Evolutionary conservation across 1,140 invertebrate species (phyloP).

Genomic region (Drosophila punjabiensis): DNA sequence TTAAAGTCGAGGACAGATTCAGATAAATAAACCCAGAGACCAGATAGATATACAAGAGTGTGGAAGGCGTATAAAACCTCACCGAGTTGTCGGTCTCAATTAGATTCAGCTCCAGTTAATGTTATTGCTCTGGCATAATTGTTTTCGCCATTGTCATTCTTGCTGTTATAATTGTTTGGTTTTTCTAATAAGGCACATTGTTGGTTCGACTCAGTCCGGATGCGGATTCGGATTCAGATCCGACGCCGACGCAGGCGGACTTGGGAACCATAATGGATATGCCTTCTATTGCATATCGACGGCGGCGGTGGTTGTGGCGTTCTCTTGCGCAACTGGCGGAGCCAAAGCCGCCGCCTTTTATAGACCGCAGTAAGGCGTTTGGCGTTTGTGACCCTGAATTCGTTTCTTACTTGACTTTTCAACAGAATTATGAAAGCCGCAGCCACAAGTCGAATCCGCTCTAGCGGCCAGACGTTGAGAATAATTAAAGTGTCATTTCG

Average conservation of each 20-base stretch:
- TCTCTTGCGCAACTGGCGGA: conserved; percentile 49
- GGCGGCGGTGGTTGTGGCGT: conserved; percentile 51
- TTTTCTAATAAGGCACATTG: conserved; percentile 34
- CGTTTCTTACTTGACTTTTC: conserved; percentile 32
- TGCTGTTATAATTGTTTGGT: conserved; percentile 31
- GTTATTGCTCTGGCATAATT: conserved; percentile 36
- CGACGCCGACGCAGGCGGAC: conserved; percentile 30
- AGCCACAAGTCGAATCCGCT: conserved; percentile 27
- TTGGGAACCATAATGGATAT: conserved; percentile 55
- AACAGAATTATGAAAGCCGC: conserved; percentile 30
- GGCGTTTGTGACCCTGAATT: conserved; percentile 57
- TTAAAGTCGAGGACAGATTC: conserved; percentile 21
- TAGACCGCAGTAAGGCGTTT: conserved; percentile 26
- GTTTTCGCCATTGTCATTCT: conserved; percentile 19
- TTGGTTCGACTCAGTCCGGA: conserved; percentile 29
- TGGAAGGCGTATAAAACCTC: conserved; percentile 5
- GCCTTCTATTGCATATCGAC: conserved; percentile 38
- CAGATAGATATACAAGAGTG: conserved; percentile 13
- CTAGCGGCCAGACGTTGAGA: conserved; percentile 2
- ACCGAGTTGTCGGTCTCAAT: conserved; percentile 4
- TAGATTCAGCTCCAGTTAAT: conserved; percentile 28
- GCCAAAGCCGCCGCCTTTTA: conserved; percentile 56
- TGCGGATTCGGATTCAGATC: conserved; percentile 14
- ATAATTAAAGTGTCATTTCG: conserved; percentile 49
- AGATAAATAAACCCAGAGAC: conserved; percentile 8